These are phyloP conservation scores for Elymnias hypermnestra DNA, from an alignment of 1,140 invertebrate genomes.

Conservation along the genomic window DNA sequence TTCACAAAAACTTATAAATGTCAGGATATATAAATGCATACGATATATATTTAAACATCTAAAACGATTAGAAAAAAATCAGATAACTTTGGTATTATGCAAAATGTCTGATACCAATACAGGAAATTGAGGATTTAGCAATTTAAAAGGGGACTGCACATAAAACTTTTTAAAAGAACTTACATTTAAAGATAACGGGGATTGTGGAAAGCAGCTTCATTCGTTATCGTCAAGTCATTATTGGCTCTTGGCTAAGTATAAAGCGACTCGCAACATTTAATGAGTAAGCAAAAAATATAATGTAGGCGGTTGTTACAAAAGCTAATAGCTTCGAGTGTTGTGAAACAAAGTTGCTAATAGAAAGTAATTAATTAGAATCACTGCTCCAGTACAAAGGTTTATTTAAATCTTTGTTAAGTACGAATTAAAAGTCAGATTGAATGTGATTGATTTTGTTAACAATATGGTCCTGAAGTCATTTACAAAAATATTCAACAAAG, in stretches of 20 bases:
- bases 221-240: neutral
- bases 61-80: too few species aligned
- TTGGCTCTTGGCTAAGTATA: neutral
- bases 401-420: neutral
- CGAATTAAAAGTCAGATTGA: neutral
- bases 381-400: neutral
- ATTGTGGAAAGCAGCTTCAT: neutral
- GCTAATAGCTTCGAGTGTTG: neutral
- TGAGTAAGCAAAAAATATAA: conserved; percentile 6
- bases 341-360: conserved; percentile 8
- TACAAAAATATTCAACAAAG: too few species aligned
- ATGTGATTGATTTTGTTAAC: too few species aligned
- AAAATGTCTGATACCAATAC: too few species aligned
- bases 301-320: conserved; percentile 4
- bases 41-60: too few species aligned
- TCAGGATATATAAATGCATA: too few species aligned
- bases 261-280: conserved; percentile 3
- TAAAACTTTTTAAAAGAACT: neutral
- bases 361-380: conserved; percentile 2
- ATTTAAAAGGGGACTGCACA: too few species aligned
- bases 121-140: too few species aligned
- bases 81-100: too few species aligned
- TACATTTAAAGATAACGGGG: neutral
- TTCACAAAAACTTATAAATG: too few species aligned
- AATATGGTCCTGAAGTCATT: too few species aligned